Conservation (phyloP, 2,888 invertebrate species). For the Abscondita cerata region DNA sequence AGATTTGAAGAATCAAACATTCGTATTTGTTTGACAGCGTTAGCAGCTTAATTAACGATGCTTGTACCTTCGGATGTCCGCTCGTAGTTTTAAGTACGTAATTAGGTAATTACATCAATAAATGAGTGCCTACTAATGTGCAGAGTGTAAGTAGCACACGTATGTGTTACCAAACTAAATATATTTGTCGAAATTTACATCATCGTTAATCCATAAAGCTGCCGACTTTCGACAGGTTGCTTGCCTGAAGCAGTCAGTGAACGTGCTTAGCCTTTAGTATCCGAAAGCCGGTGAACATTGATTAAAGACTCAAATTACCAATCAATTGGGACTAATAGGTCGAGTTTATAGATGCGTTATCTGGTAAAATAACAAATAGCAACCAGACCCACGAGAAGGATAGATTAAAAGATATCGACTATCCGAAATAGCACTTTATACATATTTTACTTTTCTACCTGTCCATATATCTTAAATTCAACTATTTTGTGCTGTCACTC, state of each 20-base stretch:
- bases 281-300: conserved; percentile 40
- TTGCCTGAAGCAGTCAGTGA: conserved; percentile 32
- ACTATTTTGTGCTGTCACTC: conserved; percentile 52
- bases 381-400: conserved; percentile 47
- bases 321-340: conserved; percentile 57
- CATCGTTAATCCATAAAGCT: conserved; percentile 31
- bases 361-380: conserved; percentile 58
- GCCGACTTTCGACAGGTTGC: conserved; percentile 32
- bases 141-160: conserved; percentile 13
- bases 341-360: conserved; percentile 54
- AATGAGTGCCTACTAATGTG: not conserved
- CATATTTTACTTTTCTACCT: conserved; percentile 44
- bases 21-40: conserved; percentile 6
- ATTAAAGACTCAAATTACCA: conserved; percentile 55
- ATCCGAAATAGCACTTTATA: conserved; percentile 56
- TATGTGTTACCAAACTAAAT: conserved; percentile 29
- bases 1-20: conserved; percentile 9
- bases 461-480: conserved; percentile 50
- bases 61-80: not conserved
- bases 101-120: conserved; percentile 10
- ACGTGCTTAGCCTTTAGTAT: conserved; percentile 30
- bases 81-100: not conserved
- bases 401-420: conserved; percentile 49
- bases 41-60: conserved; percentile 11
- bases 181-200: conserved; percentile 36